These are phyloP conservation scores for Palaemon carinicauda DNA, from an alignment of 1,140 invertebrate species.

Conservation along the genomic window DNA sequence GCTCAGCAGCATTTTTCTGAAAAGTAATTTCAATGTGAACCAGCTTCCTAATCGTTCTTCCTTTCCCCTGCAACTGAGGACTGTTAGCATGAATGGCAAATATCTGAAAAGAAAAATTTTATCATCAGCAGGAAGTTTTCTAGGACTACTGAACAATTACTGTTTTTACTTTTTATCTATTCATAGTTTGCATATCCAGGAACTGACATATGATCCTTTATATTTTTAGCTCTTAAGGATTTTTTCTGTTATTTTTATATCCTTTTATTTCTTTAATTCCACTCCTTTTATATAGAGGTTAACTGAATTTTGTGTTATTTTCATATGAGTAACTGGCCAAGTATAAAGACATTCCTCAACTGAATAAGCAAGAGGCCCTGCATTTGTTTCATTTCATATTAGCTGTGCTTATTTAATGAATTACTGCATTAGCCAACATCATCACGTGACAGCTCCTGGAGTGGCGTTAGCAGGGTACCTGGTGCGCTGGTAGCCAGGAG, in stretches of 20 bases:
- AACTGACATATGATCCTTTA: conserved; percentile 51
- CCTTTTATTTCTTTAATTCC: not conserved
- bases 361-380: conserved; percentile 23
- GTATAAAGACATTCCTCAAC: conserved; percentile 7
- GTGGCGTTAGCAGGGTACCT: conserved; percentile 57
- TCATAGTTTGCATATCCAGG: conserved; percentile 18
- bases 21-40: conserved; percentile 52
- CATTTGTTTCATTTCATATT: conserved; percentile 25
- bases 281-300: conserved; percentile 17
- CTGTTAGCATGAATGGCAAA: conserved; percentile 24
- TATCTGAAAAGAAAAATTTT: conserved; percentile 52
- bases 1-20: conserved; percentile 27
- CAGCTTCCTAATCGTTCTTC: conserved; percentile 47
- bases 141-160: conserved; percentile 30
- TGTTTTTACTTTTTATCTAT: too few relatives aligned
- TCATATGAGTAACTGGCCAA: conserved; percentile 32
- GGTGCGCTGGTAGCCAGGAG: conserved; percentile 55
- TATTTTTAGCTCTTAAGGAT: not conserved
- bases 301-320: conserved; percentile 30
- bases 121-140: conserved; percentile 53
- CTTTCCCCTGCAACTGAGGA: conserved; percentile 53
- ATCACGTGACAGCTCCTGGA: conserved; percentile 55
- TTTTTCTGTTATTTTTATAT: conserved; percentile 13
- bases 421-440: conserved; percentile 32
- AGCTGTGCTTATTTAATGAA: not conserved